phyloP scores from a whole-genome alignment of 2,888 invertebrate species.

The Perithous albicinctus region DNA sequence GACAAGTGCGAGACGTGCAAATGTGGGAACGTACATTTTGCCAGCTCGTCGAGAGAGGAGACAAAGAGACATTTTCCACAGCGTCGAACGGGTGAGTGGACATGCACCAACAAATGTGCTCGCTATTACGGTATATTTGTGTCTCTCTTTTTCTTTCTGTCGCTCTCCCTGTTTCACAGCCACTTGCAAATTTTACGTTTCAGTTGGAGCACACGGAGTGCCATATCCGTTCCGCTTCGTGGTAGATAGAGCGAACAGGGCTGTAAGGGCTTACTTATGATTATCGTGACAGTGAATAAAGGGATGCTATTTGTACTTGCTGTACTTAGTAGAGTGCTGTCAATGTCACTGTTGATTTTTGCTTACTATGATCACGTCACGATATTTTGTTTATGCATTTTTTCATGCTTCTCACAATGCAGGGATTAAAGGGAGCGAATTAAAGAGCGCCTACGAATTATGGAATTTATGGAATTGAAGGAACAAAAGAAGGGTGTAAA shows the following conservation, averaged over 20 bases:
- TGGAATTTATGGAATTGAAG: too few species aligned
- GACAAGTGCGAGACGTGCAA: conserved; percentile 10
- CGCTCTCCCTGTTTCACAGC: too few species aligned
- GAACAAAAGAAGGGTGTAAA: too few species aligned
- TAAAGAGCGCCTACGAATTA: too few species aligned
- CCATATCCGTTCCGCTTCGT: conserved; percentile 33
- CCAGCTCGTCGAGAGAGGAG: conserved; percentile 9
- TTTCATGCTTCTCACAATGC: background rate
- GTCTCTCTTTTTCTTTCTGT: background rate
- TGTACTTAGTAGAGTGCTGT: background rate
- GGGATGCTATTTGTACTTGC: conserved; percentile 2
- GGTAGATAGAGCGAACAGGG: conserved; percentile 22
- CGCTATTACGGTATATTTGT: conserved; percentile 11
- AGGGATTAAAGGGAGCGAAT: too few species aligned
- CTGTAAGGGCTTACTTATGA: conserved; percentile 5
- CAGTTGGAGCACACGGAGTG: conserved; percentile 23
- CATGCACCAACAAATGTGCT: conserved; percentile 38
- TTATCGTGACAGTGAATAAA: conserved; percentile 30
- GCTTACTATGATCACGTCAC: background rate
- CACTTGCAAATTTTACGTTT: conserved; percentile 28
- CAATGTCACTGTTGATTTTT: background rate
- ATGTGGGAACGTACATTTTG: conserved; percentile 28
- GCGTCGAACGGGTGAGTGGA: conserved; percentile 29
- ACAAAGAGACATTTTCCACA: conserved; percentile 50
- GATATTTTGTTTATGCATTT: background rate